These are phyloP conservation scores for Chydorus sphaericus DNA, from an alignment of 2,888 invertebrate species.

Conservation along the genomic window DNA sequence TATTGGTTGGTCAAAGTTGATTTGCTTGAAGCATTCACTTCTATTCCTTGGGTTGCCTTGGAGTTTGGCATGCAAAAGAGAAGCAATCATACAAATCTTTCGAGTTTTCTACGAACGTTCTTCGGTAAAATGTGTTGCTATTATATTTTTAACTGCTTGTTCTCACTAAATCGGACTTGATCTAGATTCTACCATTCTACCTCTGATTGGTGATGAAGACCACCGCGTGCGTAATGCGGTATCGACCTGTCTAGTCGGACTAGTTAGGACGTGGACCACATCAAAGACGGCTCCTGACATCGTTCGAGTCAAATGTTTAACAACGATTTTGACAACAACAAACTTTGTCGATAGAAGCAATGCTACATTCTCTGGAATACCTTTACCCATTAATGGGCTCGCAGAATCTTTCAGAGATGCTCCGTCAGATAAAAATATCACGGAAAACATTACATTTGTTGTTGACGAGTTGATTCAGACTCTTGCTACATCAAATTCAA, in stretches of 20 bases:
- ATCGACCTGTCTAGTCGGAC: not conserved
- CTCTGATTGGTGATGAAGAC: constrained; percentile 57
- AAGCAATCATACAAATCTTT: not conserved
- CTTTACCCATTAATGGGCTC: not conserved
- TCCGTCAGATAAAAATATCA: not conserved
- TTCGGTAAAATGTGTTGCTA: too few relatives aligned
- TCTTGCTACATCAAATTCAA: not conserved
- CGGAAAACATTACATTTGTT: not conserved
- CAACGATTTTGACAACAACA: not conserved
- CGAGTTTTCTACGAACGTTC: not conserved
- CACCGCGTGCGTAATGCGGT: constrained; percentile 58
- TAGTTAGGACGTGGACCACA: not conserved
- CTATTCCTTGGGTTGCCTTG: constrained; percentile 18
- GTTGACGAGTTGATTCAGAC: not conserved
- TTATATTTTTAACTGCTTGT: too few relatives aligned
- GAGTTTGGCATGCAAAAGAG: not conserved
- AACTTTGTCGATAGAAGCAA: not conserved
- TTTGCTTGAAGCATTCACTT: constrained; percentile 44
- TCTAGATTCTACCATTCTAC: constrained; percentile 40
- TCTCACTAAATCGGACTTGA: not conserved
- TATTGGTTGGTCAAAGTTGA: constrained; percentile 78
- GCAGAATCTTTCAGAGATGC: not conserved
- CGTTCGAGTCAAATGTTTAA: not conserved
- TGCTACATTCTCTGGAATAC: not conserved
- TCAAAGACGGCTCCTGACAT: not conserved